These are phyloP conservation scores for Oceanodroma tethys DNA, from an alignment of 2,113 vertebrate genomes.

Conservation along the genomic window DNA sequence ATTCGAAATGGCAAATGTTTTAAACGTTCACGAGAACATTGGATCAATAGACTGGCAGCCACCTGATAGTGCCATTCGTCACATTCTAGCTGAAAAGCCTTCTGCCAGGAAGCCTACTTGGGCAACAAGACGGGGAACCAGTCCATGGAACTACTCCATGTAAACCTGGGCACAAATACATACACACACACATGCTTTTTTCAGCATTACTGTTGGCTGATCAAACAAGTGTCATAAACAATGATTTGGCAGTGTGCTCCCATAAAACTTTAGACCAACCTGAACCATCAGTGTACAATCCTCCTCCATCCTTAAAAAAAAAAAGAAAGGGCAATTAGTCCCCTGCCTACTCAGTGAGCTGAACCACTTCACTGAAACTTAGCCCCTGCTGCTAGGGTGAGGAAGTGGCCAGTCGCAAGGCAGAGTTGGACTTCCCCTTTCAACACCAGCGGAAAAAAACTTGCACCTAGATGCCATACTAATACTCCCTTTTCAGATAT, in stretches of 20 bases:
- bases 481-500: not conserved
- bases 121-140: not conserved
- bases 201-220: not conserved
- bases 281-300: not conserved
- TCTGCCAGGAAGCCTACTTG: not conserved
- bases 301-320: not conserved
- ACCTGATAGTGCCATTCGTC: not conserved
- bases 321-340: not conserved
- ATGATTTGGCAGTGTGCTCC: not conserved
- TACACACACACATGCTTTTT: not conserved
- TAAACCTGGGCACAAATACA: not conserved
- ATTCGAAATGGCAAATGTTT: not conserved
- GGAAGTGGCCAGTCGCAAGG: not conserved
- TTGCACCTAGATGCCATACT: not conserved
- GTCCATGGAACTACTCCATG: not conserved
- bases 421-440: not conserved
- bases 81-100: not conserved
- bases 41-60: not conserved
- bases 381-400: not conserved
- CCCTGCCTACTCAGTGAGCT: not conserved
- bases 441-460: not conserved
- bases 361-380: not conserved
- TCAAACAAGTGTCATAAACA: not conserved
- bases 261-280: not conserved
- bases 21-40: not conserved